Evolutionary conservation across 2,888 invertebrate species (phyloP), one percentile per base, ranked within the genome.

Genomic region (Conops quadrifasciatus): DNA sequence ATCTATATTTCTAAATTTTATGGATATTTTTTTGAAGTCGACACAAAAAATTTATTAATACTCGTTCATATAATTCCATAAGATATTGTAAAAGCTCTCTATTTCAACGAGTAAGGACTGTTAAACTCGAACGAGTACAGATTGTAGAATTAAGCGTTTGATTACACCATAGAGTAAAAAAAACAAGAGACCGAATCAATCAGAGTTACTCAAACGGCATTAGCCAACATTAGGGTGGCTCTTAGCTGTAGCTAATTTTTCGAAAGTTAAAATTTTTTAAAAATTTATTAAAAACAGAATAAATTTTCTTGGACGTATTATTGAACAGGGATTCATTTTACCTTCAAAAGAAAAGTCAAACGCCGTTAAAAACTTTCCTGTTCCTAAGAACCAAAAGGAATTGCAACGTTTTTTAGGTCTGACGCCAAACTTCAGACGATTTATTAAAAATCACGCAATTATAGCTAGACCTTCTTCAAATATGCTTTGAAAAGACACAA

Each of bases 221-320:
- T n/a, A n/a, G n/a, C n/a, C n/a, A n/a, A 73, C 67, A 19, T 21
- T 67, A 11, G 5, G 2, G 24, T 45, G 21, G 49, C 51, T 65
- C 15, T 67, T 67, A n/a, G 21, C 45, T 21, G 36, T 49, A 49
- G 69, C 60, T 43, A 64, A 30, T n/a, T 21, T 21, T 30, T 26
- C 67, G 45, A 74, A 73, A 1, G 19, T 75, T 1, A 19, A 59
- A 1, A 75, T 77, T 2, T 71, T 65, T 26, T 77, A 72, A 72
- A 45, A 75, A 45, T 69, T 75, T 15, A n/a, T 73, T 16, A 62
- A 71, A 45, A 64, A 60, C 3, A 65, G 43, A 63, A 67, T 72
- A 16, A 19, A 15, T 43, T 60, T 47, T n/a, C 47, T 60, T 16
- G 59, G 68, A 9, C 59, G 59, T 28, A 59, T 68, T 19, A 47